These are phyloP conservation scores for Crotalus tigris DNA, from an alignment of 2,113 vertebrate genomes.

Conservation along the genomic window DNA sequence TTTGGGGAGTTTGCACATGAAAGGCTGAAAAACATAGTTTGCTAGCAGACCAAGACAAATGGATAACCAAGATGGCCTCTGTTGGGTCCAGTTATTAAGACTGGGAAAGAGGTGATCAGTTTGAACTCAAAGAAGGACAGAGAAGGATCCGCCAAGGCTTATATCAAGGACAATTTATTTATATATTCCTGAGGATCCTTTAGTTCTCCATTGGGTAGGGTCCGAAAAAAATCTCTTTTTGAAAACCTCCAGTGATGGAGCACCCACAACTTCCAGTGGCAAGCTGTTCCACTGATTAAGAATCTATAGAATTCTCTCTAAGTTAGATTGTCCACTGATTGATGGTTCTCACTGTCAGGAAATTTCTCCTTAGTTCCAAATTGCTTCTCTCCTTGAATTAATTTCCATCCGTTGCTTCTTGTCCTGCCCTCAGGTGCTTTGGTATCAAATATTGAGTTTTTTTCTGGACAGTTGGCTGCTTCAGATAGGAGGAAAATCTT, in stretches of 20 bases:
- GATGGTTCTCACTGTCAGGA: too few relatives aligned
- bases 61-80: not conserved
- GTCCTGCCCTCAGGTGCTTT: too few relatives aligned
- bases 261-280: too few relatives aligned
- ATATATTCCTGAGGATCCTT: not conserved
- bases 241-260: too few relatives aligned
- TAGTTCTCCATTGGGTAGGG: not conserved
- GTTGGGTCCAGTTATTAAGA: not conserved
- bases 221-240: not conserved
- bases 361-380: too few relatives aligned
- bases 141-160: not conserved
- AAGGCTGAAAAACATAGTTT: constrained; percentile 67
- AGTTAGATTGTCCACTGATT: too few relatives aligned
- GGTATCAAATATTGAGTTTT: not conserved
- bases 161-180: too few relatives aligned
- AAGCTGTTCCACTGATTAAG: too few relatives aligned
- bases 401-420: too few relatives aligned
- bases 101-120: too few relatives aligned
- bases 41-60: constrained; percentile 20
- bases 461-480: not conserved
- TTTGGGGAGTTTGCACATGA: constrained; percentile 40
- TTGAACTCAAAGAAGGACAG: not conserved
- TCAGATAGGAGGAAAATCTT: not conserved
- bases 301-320: too few relatives aligned
- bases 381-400: too few relatives aligned